These are phyloP conservation scores for Microctenopoma steveboyesi DNA, from an alignment of 2,797 vertebrate genomes.

Conservation along the genomic window DNA sequence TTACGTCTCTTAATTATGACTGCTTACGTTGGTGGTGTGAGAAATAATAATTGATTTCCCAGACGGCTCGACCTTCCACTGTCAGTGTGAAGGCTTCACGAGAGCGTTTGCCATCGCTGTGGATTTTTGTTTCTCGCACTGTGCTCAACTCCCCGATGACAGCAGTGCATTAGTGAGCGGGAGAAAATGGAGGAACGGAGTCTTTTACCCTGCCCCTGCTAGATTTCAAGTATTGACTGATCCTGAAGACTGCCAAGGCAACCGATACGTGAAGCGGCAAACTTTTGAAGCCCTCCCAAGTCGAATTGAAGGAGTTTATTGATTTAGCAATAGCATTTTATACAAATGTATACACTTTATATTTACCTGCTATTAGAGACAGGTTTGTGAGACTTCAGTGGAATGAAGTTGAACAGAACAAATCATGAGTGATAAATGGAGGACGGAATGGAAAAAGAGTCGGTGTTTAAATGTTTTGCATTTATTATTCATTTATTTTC, in stretches of 20 bases:
- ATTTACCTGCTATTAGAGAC: slow-evolving; percentile 18
- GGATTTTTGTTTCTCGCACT: slow-evolving; percentile 71
- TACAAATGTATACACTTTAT: slow-evolving; percentile 27
- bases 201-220: slow-evolving; percentile 50
- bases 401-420: slow-evolving; percentile 36
- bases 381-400: background rate
- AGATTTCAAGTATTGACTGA: slow-evolving; percentile 71
- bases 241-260: slow-evolving; percentile 60
- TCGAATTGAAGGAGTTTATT: slow-evolving; percentile 41
- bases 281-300: slow-evolving; percentile 51
- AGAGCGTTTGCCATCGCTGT: slow-evolving; percentile 64
- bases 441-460: background rate
- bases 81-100: slow-evolving; percentile 57
- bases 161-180: slow-evolving; percentile 73
- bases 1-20: slow-evolving; percentile 3
- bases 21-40: slow-evolving; percentile 18
- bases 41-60: slow-evolving; percentile 42
- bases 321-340: slow-evolving; percentile 37
- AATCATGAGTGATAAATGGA: slow-evolving; percentile 11
- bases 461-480: slow-evolving; percentile 33
- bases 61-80: slow-evolving; percentile 40
- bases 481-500: slow-evolving; percentile 1
- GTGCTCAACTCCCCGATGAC: slow-evolving; percentile 73
- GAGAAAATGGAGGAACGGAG: slow-evolving; percentile 62
- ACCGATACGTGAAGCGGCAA: slow-evolving; percentile 60